phyloP scores from a whole-genome alignment of 2,113 vertebrate genomes.

The Enhydra lutris region DNA sequence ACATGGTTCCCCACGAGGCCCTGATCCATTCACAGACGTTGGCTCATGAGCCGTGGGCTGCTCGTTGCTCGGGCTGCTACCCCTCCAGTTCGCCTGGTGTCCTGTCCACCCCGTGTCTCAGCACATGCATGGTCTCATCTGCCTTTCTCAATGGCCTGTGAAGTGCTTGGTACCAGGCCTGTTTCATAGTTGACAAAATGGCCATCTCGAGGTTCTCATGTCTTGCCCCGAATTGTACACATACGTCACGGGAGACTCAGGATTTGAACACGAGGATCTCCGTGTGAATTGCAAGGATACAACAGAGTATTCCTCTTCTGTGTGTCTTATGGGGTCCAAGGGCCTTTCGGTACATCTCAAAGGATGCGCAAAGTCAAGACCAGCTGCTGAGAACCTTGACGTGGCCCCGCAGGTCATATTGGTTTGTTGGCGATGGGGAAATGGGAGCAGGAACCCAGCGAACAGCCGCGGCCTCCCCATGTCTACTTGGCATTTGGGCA shows the following conservation, averaged over 20 bases:
- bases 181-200: not conserved
- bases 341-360: not conserved
- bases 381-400: no score
- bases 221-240: not conserved
- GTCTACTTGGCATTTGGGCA: not conserved
- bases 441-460: not conserved
- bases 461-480: not conserved
- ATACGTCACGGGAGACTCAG: accelerated
- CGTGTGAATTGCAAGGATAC: not conserved
- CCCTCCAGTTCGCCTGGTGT: not conserved
- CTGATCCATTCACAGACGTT: no score
- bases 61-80: not conserved
- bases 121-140: not conserved
- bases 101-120: not conserved
- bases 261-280: not conserved
- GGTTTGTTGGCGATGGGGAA: not conserved
- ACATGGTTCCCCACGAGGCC: not conserved
- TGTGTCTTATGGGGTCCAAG: not conserved
- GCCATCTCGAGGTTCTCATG: not conserved
- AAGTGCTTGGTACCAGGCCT: not conserved
- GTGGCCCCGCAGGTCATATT: not conserved
- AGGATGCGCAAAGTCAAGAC: not conserved
- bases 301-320: not conserved
- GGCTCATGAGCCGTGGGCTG: not conserved
- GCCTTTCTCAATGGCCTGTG: not conserved